A percentile compares a stretch with the other conserved stretches of the same genome.
Conservation (phyloP, 2,888 invertebrate species). For the Brachypalpus laphriformis region DNA sequence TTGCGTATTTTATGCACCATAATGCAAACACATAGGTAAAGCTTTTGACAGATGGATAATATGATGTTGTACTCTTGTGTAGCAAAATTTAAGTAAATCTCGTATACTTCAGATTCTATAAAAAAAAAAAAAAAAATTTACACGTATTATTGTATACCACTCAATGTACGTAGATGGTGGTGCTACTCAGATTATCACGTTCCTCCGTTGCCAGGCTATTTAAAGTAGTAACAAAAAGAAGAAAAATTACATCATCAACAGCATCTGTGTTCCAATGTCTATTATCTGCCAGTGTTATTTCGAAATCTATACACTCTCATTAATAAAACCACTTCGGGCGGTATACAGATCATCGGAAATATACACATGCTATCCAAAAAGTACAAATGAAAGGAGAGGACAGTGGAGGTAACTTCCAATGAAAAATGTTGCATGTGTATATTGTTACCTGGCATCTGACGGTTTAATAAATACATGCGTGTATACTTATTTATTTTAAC, state of each 20-base stretch:
- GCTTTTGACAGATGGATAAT: neutral
- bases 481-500: too few species aligned
- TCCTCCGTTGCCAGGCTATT: neutral
- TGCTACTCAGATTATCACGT: neutral
- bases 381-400: too few species aligned
- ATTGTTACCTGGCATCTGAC: too few species aligned
- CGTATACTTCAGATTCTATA: neutral
- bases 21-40: neutral
- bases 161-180: neutral
- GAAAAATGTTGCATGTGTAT: too few species aligned
- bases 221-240: neutral
- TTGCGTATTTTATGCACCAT: neutral
- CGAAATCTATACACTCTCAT: slow-evolving; percentile 12
- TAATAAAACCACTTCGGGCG: slow-evolving; percentile 3
- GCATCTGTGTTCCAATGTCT: slow-evolving; percentile 6
- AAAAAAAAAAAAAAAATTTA: neutral
- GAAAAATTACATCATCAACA: neutral
- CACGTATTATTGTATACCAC: neutral
- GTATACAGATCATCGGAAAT: neutral
- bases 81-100: neutral
- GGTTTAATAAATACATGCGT: too few species aligned
- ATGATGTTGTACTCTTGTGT: neutral
- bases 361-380: too few species aligned
- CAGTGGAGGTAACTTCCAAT: too few species aligned
- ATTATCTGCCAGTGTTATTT: slow-evolving; percentile 5